Evolutionary conservation across 2,797 vertebrate species (phyloP), one percentile per base, ranked within the genome.

Genomic region (Channa striata): DNA sequence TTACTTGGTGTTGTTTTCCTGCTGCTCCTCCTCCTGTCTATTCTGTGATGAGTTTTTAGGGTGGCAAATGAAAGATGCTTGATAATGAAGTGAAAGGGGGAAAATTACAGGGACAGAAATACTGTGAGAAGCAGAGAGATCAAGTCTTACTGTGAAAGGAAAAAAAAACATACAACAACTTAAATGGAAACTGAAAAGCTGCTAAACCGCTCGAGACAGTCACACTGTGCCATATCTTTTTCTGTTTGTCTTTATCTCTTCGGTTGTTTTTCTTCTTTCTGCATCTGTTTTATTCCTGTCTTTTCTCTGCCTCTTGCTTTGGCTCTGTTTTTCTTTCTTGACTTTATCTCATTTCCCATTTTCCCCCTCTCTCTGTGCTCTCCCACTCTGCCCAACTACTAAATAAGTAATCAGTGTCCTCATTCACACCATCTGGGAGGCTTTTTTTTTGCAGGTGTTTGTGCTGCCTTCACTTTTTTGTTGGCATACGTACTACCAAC

Each of bases 371-470:
- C 42, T 30, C 2, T 21, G 3, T 44, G 44, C 48, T 69, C 54
- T 53, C 74, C 77, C 60, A 37, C 56, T 78, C 77, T 68, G 57
- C 74, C 78, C 65, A 57, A 1, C 73, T 78, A 54, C 76, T 91
- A 81, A 91, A 92, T 91, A 91, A 90, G 83, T 91, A 77, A 91
- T 91, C 82, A 80, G 75, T 86, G 89, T 91, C 85, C 90, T 90
- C 87, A 79, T 90, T 91, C 83, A 77, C 83, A 81, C 91, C 91
- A 91, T 91, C 90, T 91, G 91, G 84, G 86, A 86, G 73, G 39
- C 51, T 67, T 70, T 77, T 76, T 68, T 69, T n/a, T n/a, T 74
- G 79, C 80, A 87, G 86, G 87, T 91, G 83, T 77, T 80, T 84
- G 66, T 58, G 36, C 70, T 63, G 71, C 67, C 70, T 71, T 37